Evolutionary conservation across 2,888 invertebrate species (phyloP), one percentile per base, ranked within the genome.

Genomic region (Kuschelorhynchus macadamiae): DNA sequence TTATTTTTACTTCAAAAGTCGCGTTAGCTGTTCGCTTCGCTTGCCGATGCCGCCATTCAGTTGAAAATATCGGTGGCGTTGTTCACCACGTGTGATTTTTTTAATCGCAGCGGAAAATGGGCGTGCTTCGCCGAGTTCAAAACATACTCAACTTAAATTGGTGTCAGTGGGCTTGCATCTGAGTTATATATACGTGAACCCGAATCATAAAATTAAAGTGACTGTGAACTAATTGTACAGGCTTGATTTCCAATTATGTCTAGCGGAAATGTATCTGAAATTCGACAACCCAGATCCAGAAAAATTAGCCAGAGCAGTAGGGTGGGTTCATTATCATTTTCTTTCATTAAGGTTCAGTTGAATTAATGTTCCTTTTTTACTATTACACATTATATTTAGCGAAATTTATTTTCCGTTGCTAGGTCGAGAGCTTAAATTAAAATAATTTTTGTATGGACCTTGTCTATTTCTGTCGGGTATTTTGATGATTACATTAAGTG

Each of bases 211-310:
- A 57, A n/a, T 14, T 47, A 7, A 39, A 49, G 49, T 52, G 60
- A 60, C 49, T 60, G 21, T 41, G 12, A 21, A 30, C 18, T 30
- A 16, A 5, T 44, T 14, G 14, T n/a, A 44, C 2, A n/a, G 33
- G 49, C 21, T 9, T 50, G 7, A n/a, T 21, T 56, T 44, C n/a
- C 1, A 30, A 73, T 49, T 57, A 78, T 78, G 78, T 77, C 78
- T 9, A 71, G 39, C 14, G 69, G 72, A 47, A 74, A 76, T 63
- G 53, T 76, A 41, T 63, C 71, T 42, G 74, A 77, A 72, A 71
- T 71, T 64, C 71, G 70, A 84, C 70, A 85, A 84, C 86, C 80
- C 82, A 85, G 80, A 39, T 71, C 76, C 36, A 77, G 81, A 71
- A 81, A 79, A 74, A 78, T 81, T 65, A 81, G 81, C 71, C 80